Evolutionary conservation across 1,140 invertebrate species (phyloP), one percentile per base, ranked within the genome.

Genomic region (Macrobrachium nipponense): DNA sequence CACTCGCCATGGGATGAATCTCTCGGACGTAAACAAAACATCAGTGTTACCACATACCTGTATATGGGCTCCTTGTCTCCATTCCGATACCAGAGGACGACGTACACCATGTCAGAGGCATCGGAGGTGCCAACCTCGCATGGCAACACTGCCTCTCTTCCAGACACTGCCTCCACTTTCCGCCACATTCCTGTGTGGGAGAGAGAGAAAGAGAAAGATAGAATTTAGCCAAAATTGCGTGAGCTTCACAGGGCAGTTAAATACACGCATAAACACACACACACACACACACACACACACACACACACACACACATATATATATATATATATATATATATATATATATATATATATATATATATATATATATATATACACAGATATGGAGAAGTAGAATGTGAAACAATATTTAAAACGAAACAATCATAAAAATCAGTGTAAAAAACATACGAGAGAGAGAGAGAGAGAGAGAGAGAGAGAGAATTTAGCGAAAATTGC

Each of bases 121-220:
- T 84, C 73, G 8, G 77, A 62, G 36, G n/a, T 44, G n/a, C 82
- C 82, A n/a, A 84, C 82, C 60, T 84, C 82, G 27, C 81, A 82
- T 8, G 75, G 83, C 23, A 85, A n/a, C 15, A 86, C 79, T 6
- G 85, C 85, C 23, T 82, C 79, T 3, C 79, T 51, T 12, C 82
- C 87, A n/a, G 82, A 76, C 68, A 88, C 75, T 0, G 87, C 87
- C 68, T 88, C 87, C 59, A 88, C 87, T 12, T 79, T 68, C 0
- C 82, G 78, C 87, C 82, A 88, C 75, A 88, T 78, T 77, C 82
- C 82, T 86, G 78, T 11, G 44, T 14, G 44, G 27, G 59, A 80
- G 72, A 20, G 20, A n/a, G 75, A 58, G 75, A 12, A 6, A 51
- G 36, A 58, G 51, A 20, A 20, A 20, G 8, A 58, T 0, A 27